phyloP scores from a whole-genome alignment of 2,113 vertebrate species.

The Datnioides undecimradiatus region DNA sequence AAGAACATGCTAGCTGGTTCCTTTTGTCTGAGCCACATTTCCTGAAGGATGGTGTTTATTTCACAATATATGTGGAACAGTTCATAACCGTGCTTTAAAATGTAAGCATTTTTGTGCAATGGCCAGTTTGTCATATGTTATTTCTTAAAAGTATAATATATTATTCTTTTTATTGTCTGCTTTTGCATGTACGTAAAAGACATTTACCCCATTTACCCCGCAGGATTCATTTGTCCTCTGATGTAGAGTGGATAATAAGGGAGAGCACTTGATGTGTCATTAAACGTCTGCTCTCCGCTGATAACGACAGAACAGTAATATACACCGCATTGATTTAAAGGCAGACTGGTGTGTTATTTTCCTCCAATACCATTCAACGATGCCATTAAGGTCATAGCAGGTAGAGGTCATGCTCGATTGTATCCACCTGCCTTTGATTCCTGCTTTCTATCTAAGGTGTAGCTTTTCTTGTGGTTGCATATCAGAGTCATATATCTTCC shows the following conservation, averaged over 20 bases:
- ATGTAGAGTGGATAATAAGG: slow-evolving; percentile 23
- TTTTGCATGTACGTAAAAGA: slow-evolving; percentile 4
- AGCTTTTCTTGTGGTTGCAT: slow-evolving; percentile 52
- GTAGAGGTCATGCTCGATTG: slow-evolving; percentile 51
- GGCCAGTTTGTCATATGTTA: neutral
- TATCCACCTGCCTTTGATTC: slow-evolving; percentile 33
- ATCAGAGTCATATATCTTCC: slow-evolving; percentile 65
- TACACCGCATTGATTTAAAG: slow-evolving; percentile 42
- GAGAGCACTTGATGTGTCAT: slow-evolving; percentile 34
- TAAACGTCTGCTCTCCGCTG: slow-evolving; percentile 39
- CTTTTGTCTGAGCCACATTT: slow-evolving; percentile 37
- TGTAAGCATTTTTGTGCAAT: neutral
- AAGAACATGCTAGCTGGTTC: slow-evolving; percentile 1
- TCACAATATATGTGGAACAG: neutral
- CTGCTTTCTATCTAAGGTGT: slow-evolving; percentile 36
- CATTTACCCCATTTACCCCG: slow-evolving; percentile 11
- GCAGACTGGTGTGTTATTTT: slow-evolving; percentile 41
- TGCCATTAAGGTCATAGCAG: slow-evolving; percentile 42
- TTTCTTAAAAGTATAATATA: neutral
- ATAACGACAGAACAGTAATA: slow-evolving; percentile 32
- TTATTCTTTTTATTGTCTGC: neutral
- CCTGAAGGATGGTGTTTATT: slow-evolving; percentile 16
- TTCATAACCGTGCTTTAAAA: neutral
- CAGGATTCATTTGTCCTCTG: slow-evolving; percentile 21
- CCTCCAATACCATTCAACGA: slow-evolving; percentile 11